Conservation (phyloP, 2,888 invertebrate species). For the Branchipolynoe longqiensis region DNA sequence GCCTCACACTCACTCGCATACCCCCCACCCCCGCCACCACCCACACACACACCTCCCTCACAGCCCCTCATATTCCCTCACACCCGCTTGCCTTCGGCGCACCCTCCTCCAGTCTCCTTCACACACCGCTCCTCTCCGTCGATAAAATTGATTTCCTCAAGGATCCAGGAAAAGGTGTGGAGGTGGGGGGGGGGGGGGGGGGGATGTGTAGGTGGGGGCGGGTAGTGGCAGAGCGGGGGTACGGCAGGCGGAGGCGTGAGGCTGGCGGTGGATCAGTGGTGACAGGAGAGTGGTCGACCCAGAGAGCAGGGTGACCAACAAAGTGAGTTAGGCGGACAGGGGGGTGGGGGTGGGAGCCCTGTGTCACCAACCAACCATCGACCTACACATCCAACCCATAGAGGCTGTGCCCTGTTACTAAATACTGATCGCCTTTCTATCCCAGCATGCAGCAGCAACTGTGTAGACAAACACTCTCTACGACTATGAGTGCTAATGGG, state of each 20-base stretch:
- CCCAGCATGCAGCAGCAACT: too few species aligned
- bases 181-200: background rate
- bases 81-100: too few species aligned
- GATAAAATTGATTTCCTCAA: slow-evolving; percentile 56
- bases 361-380: too few species aligned
- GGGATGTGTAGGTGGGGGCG: too few species aligned
- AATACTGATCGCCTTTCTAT: too few species aligned
- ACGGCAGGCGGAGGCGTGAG: background rate
- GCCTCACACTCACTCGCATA: too few species aligned
- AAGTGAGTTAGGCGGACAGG: slow-evolving; percentile 4
- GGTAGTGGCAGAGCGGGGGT: slow-evolving; percentile 2
- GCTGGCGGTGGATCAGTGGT: slow-evolving; percentile 5
- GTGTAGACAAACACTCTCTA: too few species aligned
- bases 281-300: background rate
- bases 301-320: slow-evolving; percentile 1
- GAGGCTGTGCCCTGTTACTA: too few species aligned
- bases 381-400: too few species aligned
- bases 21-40: background rate
- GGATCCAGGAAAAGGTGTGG: slow-evolving; percentile 47
- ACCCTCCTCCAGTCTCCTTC: slow-evolving; percentile 36
- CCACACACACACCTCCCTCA: too few species aligned
- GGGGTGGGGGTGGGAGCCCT: too few species aligned
- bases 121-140: slow-evolving; percentile 44
- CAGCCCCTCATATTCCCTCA: slow-evolving; percentile 12
- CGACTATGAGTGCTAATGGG: too few species aligned